Conservation (phyloP, 1,140 invertebrate genomes). For the Dreissena rostriformis region DNA sequence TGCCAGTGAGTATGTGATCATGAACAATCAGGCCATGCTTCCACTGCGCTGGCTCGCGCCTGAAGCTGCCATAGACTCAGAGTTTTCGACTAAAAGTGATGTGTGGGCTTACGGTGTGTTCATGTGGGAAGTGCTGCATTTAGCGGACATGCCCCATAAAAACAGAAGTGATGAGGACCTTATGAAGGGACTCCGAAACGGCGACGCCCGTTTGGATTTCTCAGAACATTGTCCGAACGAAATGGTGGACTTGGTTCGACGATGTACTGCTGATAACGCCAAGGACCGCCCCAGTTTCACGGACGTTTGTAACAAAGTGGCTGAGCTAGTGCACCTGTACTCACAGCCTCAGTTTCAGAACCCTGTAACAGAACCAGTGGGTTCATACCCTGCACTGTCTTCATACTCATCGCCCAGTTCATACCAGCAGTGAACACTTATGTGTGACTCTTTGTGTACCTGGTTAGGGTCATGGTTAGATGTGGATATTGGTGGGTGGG, state of each 20-base stretch:
- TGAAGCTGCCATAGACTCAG: conserved; percentile 92
- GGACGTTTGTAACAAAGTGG: conserved; percentile 70
- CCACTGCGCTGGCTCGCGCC: conserved; percentile 93
- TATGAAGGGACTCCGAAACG: conserved; percentile 83
- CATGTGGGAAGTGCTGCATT: conserved; percentile 79
- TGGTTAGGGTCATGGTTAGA: no score
- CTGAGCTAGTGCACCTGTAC: conserved; percentile 57
- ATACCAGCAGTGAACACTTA: neutral
- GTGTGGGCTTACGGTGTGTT: conserved; percentile 80
- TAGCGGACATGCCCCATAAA: conserved; percentile 77
- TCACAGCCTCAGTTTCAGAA: conserved; percentile 47
- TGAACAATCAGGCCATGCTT: conserved; percentile 83
- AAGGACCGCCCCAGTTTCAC: conserved; percentile 84
- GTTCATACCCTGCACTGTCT: conserved; percentile 34
- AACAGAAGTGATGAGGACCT: conserved; percentile 81
- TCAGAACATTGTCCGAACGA: conserved; percentile 78
- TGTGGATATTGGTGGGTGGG: no score
- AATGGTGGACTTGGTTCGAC: conserved; percentile 84
- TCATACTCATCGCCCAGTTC: conserved; percentile 31
- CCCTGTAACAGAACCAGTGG: conserved; percentile 16
- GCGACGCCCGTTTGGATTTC: conserved; percentile 67
- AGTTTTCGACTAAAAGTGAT: conserved; percentile 81
- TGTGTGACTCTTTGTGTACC: no score
- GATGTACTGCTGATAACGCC: conserved; percentile 86
- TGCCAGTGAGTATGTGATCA: conserved; percentile 88